Evolutionary conservation across 2,888 invertebrate species (phyloP).

Genomic region (Tineola bisselliella): DNA sequence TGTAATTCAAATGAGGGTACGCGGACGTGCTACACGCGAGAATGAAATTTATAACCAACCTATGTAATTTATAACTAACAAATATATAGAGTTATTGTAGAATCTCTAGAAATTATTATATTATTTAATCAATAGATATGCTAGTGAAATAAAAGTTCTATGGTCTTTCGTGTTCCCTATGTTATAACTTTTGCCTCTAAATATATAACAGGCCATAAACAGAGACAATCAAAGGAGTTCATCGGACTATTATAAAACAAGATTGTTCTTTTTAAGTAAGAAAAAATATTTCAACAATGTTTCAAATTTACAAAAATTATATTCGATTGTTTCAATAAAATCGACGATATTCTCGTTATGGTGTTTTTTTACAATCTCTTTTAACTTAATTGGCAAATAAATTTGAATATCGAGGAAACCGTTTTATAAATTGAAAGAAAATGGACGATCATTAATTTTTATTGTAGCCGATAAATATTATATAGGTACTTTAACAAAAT

Average conservation of each 20-base stretch:
- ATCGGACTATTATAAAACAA: too few species aligned
- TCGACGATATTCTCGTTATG: too few species aligned
- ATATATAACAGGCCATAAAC: too few species aligned
- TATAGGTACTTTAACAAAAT: not conserved
- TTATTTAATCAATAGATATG: not conserved
- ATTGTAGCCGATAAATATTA: not conserved
- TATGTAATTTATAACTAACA: not conserved
- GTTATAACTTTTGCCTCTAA: too few species aligned
- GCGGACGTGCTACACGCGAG: conserved; percentile 10
- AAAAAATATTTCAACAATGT: too few species aligned
- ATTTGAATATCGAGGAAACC: not conserved
- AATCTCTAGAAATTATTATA: not conserved
- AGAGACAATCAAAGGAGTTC: too few species aligned
- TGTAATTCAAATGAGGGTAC: conserved; percentile 9
- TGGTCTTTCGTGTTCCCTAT: too few species aligned
- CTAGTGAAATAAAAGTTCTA: too few species aligned
- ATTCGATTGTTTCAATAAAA: too few species aligned
- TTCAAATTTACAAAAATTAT: too few species aligned
- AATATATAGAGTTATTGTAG: not conserved
- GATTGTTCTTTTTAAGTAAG: too few species aligned
- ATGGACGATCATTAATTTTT: not conserved
- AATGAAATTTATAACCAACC: conserved; percentile 6
- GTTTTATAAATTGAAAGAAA: not conserved
- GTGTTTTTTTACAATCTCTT: not conserved
- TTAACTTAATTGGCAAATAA: not conserved